Evolutionary conservation across 2,113 vertebrate species (phyloP).

Genomic region (rat (Rattus norvegicus)): GRCr8 NC_086025.1:23648501-23649000

Average conservation of each 20-base stretch:
- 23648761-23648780: neutral
- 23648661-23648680: neutral
- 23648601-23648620: neutral
- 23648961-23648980: no score
- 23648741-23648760: neutral
- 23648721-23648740: neutral
- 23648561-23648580: neutral
- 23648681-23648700: neutral
- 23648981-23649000: no score
- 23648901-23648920: neutral
- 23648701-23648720: neutral
- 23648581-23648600: neutral
- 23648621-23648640: neutral
- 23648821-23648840: neutral
- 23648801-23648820: neutral
- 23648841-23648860: neutral
- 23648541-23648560: neutral
- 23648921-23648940: no score
- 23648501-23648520: constrained; percentile 63
- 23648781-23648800: constrained; percentile 6
- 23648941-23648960: no score
- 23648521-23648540: neutral
- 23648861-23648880: neutral
- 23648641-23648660: no score
- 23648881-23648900: neutral